Conservation (phyloP, 2,797 vertebrate species). For the Myotis planiceps region DNA sequence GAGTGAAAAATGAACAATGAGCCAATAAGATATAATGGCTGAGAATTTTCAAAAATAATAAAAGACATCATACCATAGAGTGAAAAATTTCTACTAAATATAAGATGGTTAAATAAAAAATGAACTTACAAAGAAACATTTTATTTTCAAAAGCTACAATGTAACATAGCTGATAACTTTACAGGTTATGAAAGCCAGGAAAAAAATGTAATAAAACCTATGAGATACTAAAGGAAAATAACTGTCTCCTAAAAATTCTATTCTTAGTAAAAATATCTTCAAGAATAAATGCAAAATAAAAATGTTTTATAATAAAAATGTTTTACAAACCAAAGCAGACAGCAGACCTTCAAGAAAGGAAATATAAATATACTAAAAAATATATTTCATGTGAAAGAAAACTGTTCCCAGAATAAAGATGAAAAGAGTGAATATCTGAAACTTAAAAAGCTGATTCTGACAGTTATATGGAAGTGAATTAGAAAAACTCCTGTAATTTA, state of each 20-base stretch:
- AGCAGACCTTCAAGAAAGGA: neutral
- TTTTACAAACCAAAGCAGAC: neutral
- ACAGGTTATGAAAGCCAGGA: neutral
- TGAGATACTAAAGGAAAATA: neutral
- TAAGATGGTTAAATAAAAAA: neutral
- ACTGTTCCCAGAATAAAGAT: neutral
- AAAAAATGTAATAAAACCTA: neutral
- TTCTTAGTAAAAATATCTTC: neutral
- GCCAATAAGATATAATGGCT: neutral
- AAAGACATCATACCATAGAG: neutral
- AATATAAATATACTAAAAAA: neutral
- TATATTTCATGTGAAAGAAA: neutral
- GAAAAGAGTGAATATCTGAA: neutral
- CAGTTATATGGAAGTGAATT: neutral
- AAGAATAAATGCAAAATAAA: neutral
- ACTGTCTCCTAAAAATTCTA: neutral
- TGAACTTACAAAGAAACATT: neutral
- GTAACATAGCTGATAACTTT: neutral
- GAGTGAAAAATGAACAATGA: neutral
- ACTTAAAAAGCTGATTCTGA: neutral
- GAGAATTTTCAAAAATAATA: neutral
- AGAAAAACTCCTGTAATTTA: neutral
- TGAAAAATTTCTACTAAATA: neutral
- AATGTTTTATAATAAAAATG: neutral
- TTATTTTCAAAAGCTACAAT: neutral